Base-by-base conservation (phyloP, 2,113 vertebrate genomes). In the Nothoprocta perdicaria region DNA sequence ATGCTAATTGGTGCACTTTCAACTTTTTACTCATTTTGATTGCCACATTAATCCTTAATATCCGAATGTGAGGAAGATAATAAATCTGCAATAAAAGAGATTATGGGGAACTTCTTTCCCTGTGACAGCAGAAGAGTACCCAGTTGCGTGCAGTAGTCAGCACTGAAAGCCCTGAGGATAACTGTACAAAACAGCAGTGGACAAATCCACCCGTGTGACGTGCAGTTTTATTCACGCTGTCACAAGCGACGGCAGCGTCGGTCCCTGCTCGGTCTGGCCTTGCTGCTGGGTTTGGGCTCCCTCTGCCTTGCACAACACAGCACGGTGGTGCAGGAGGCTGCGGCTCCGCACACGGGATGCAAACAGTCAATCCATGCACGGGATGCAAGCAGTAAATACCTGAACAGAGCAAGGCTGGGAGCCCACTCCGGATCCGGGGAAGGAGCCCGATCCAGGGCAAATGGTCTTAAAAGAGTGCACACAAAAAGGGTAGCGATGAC, bases 1-100 rank as follows among this genome's bases (percentile, higher is more conserved):
- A 81, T 46, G 66, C n/a, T 95, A 95, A 95, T 90, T 92, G 85
- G 76, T 71, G 88, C 65, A 41, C 43, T 95, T 89, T 61, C 78
- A 88, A 62, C 83, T 94, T 91, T 66, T 90, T 33, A 41, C 14
- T 92, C 2, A 4, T 55, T 33, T 13, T 86, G 83, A 79, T 93
- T 68, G 53, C 66, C 71, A 68, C 77, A 80, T 88, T 88, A 94
- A 94, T 92, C 84, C 87, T 78, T 78, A 78, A 78, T 80, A 88
- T 61, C 43, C 67, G 83, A 87, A 75, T 14, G 52, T 61, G 87
- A 73, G 88, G 46, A 61, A 83, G 65, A 52, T 77, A 85, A 85
- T 78, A 85, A 91, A 80, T 89, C 72, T 65, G 33, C 14, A 60
- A 67, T 85, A 27, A 55, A 92, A 29, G 18, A 24, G 48, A 65